A percentile compares a stretch with the other conserved stretches of the same genome.
These are phyloP conservation scores for Hemitrygon akajei DNA, from an alignment of 2,797 vertebrate genomes.

Conservation along the genomic window DNA sequence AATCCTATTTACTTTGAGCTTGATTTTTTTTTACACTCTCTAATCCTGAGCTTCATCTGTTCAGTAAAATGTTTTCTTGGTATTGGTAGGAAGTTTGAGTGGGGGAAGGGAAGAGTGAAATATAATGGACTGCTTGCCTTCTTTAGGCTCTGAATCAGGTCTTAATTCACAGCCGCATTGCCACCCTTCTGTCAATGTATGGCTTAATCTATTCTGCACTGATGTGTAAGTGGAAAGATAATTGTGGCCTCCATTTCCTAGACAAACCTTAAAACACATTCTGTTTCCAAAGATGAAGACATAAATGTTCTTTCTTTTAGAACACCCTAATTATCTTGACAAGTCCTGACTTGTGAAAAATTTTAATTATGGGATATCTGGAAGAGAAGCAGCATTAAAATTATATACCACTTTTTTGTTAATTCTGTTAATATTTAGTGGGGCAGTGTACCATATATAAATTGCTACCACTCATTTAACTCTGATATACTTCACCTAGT, in stretches of 20 bases:
- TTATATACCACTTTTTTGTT: background rate
- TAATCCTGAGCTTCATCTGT: background rate
- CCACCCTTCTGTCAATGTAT: background rate
- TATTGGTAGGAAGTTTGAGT: background rate
- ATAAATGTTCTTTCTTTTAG: background rate
- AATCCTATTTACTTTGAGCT: background rate
- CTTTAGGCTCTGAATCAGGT: background rate
- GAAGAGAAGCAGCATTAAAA: background rate
- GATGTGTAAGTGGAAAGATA: background rate
- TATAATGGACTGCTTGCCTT: background rate
- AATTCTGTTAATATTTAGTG: background rate
- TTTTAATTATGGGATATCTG: constrained; percentile 1
- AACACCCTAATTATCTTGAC: background rate
- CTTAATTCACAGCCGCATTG: background rate
- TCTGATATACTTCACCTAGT: background rate
- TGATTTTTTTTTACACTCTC: background rate
- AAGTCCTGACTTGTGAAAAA: background rate
- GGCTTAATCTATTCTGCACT: background rate
- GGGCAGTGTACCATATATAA: background rate
- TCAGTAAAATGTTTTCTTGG: background rate
- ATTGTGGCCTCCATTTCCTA: background rate
- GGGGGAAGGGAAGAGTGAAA: no score
- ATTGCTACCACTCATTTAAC: background rate
- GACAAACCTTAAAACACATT: background rate
- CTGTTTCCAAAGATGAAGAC: background rate